A percentile compares a stretch with the other conserved stretches of the same genome.
These are phyloP conservation scores for Trichonephila inaurata DNA, from an alignment of 1,140 invertebrate genomes.

Conservation along the genomic window DNA sequence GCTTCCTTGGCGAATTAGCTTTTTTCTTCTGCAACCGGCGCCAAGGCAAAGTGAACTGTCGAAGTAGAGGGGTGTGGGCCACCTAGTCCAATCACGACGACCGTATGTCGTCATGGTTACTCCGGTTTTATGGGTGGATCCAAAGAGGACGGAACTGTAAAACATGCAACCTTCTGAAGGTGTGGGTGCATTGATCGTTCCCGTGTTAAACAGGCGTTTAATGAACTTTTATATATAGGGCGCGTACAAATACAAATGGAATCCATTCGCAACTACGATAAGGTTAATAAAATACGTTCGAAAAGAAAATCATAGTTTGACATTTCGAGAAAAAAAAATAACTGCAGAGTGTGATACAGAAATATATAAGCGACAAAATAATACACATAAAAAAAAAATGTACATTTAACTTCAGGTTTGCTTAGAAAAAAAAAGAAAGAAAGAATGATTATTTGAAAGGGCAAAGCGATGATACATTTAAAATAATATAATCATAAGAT, in stretches of 20 bases:
- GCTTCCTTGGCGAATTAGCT: constrained; percentile 7
- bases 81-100: constrained; percentile 68
- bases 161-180: constrained; percentile 71
- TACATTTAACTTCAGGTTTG: no score
- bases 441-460: no score
- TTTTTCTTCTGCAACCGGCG: neutral
- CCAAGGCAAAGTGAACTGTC: constrained; percentile 23
- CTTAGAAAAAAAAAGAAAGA: no score
- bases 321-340: no score
- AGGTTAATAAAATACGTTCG: no score
- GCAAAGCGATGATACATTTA: no score
- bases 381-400: no score
- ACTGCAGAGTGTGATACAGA: no score
- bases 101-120: constrained; percentile 64
- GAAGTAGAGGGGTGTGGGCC: constrained; percentile 63
- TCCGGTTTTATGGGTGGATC: constrained; percentile 75
- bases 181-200: constrained; percentile 69
- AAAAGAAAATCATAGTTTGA: no score
- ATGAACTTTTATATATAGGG: constrained; percentile 47
- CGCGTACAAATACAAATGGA: neutral
- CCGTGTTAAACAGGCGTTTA: constrained; percentile 56
- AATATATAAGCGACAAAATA: no score
- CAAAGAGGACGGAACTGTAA: constrained; percentile 67
- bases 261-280: neutral
- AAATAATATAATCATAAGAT: no score